Evolutionary conservation across 1,140 invertebrate genomes (phyloP), one percentile per base, ranked within the genome.

Genomic region (Nasonia giraulti): DNA sequence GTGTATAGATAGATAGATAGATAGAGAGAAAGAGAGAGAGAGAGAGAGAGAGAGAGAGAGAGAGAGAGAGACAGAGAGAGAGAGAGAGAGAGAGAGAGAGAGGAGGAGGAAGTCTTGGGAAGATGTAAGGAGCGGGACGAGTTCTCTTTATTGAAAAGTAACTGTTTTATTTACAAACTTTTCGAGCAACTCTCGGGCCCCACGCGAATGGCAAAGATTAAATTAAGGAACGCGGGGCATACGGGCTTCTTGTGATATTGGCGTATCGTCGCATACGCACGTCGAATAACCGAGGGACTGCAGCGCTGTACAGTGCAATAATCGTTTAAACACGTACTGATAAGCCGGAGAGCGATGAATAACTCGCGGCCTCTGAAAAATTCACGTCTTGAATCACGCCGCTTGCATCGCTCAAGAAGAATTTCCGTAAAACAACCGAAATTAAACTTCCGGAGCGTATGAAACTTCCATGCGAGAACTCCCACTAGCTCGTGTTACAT

Each of bases 81-180:
- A 0, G 6, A 47, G 27, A 1, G 2, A 27, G 3, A 37, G 55
- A 33, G 73, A 31, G 79, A 82, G 86, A 85, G 82, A 85, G 27
- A 31, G 31, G 5, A 14, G 66, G 14, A 68, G 66, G 71, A 10
- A 27, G 77, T 2, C 68, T 79, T 79, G 20, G 27, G 66, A 79
- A 79, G 73, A 74, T 76, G 80, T 74, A 79, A 80, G 69, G 37
- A 68, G 23, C 50, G 50, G 55, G 27, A 68, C 69, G 68, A 77
- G 27, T 77, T 77, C 33, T 69, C 66, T 69, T 85, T 82, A 85
- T 85, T 85, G 79, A 81, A 85, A 81, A 76, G 55, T 81, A 82
- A 85, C 11, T 75, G 69, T 84, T 84, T 84, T 80, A 80, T 80
- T 84, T 84, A 44, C 37, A 68, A 80, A 84, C 27, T 84, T 79